Evolutionary conservation across 2,797 vertebrate species (phyloP).

Genomic region (Myripristis murdjan): DNA sequence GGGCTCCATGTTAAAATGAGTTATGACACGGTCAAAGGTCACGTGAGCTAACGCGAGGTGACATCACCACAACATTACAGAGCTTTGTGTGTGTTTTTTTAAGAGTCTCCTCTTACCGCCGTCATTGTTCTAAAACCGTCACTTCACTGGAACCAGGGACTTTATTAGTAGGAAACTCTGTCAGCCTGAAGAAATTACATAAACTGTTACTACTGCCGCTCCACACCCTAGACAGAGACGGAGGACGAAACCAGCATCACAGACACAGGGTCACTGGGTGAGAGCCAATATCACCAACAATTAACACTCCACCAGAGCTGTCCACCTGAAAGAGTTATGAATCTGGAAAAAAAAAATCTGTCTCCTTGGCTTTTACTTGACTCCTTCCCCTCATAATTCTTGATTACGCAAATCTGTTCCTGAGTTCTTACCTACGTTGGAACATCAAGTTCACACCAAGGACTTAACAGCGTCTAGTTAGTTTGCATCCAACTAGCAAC

Average conservation of each 20-base stretch:
- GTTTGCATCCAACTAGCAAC: no score
- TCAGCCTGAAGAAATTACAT: background rate
- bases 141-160: background rate
- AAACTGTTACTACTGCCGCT: background rate
- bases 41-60: slow-evolving; percentile 26
- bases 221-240: background rate
- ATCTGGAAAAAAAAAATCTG: no score
- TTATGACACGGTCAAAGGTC: slow-evolving; percentile 55
- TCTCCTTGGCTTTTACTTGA: no score
- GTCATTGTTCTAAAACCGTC: slow-evolving; percentile 20
- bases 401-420: no score
- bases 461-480: no score
- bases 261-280: no score
- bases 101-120: slow-evolving; percentile 17
- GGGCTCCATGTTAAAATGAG: slow-evolving; percentile 40
- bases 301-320: no score
- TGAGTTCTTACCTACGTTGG: no score
- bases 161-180: slow-evolving; percentile 21
- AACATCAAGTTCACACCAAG: no score
- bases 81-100: slow-evolving; percentile 24
- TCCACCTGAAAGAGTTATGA: no score
- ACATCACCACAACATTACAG: slow-evolving; percentile 42
- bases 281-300: no score
- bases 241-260: background rate
- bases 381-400: no score